Percentiles rank a stretch among this genome's conserved stretches.
These are phyloP conservation scores for Petaurus breviceps DNA, from an alignment of 2,113 vertebrate genomes.

Conservation along the genomic window DNA sequence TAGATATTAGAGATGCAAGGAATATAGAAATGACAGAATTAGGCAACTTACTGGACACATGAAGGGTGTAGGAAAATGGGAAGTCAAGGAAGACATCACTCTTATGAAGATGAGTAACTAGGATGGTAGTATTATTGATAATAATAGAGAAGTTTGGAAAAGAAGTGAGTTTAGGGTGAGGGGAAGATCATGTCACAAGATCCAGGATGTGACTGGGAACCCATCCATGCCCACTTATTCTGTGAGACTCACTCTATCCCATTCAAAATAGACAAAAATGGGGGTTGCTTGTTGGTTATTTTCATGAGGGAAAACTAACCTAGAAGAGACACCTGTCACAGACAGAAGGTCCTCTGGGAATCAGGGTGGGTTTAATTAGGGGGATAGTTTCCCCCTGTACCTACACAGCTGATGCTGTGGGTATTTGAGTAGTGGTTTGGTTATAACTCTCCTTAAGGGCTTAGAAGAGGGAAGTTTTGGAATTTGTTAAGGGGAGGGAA, in stretches of 20 bases:
- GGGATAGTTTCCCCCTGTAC: background rate
- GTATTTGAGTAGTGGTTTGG: too few relatives aligned
- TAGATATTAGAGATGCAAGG: background rate
- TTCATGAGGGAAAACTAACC: background rate
- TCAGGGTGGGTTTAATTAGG: background rate
- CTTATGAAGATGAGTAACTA: background rate
- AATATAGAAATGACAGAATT: background rate
- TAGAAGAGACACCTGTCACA: background rate
- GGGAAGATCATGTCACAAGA: background rate
- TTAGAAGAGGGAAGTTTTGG: too few relatives aligned
- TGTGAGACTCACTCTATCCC: background rate
- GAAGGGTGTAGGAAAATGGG: background rate
- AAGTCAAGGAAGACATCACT: background rate
- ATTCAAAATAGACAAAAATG: background rate
- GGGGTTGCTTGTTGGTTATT: background rate
- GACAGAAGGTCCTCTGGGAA: background rate
- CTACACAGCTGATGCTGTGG: too few relatives aligned
- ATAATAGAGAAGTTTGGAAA: background rate
- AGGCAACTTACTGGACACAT: background rate
- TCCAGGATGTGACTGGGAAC: background rate
- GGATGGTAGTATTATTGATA: background rate
- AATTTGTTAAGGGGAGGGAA: too few relatives aligned
- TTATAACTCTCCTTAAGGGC: too few relatives aligned
- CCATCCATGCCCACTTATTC: background rate
- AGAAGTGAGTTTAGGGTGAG: background rate